Conservation (phyloP, 2,888 invertebrate species). For the Micropterix aruncella region DNA sequence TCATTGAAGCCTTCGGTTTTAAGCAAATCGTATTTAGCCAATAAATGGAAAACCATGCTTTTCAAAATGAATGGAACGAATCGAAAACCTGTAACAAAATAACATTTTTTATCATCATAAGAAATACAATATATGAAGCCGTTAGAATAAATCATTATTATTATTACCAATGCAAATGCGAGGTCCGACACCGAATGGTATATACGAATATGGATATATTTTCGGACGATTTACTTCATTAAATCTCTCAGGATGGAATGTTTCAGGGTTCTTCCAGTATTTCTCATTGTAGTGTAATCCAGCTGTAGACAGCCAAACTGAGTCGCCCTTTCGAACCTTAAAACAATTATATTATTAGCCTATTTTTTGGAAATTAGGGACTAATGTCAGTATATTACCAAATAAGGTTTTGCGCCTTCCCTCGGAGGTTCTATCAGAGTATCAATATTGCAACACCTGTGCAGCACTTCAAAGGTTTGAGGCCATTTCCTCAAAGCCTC, state of each 20-base stretch:
- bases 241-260: neutral
- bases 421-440: neutral
- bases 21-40: neutral
- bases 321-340: neutral
- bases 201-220: neutral
- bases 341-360: too few species aligned
- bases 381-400: neutral
- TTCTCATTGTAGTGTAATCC: neutral
- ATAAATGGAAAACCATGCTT: neutral
- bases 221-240: neutral
- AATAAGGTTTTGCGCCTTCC: neutral
- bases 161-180: neutral
- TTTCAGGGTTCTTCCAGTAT: neutral
- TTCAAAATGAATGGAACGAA: neutral
- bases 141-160: too few species aligned
- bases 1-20: neutral
- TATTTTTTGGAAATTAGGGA: too few species aligned
- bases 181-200: neutral
- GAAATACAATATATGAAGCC: too few species aligned
- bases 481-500: neutral
- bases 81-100: neutral
- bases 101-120: neutral
- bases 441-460: neutral
- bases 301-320: neutral
- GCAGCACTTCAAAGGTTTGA: neutral